Evolutionary conservation across 2,888 invertebrate genomes (phyloP).

Genomic region (Ptychoptera albimana): DNA sequence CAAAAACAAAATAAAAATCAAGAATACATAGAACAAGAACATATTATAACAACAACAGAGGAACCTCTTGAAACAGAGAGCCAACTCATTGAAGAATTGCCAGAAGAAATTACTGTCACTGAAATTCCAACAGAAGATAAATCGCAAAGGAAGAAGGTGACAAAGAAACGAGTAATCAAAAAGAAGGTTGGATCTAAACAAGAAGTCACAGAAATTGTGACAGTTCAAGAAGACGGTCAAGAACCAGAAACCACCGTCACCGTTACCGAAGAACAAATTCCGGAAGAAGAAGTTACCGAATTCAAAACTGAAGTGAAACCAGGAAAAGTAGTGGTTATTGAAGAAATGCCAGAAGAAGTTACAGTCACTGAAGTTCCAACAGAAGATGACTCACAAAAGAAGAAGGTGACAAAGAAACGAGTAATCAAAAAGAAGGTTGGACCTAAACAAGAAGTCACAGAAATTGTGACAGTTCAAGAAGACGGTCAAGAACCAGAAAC

Average conservation of each 20-base stretch:
- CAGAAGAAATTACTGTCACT: constrained; percentile 17
- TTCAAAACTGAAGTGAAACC: constrained; percentile 21
- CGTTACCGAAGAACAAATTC: constrained; percentile 7
- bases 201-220: too few relatives aligned
- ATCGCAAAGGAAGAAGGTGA: too few relatives aligned
- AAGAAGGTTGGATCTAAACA: too few relatives aligned
- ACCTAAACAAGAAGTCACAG: constrained; percentile 8
- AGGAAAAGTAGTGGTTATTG: constrained; percentile 27
- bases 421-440: constrained; percentile 21
- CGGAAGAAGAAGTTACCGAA: constrained; percentile 8
- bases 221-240: too few relatives aligned
- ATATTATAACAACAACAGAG: constrained; percentile 11
- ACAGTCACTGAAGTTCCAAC: too few relatives aligned
- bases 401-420: constrained; percentile 20
- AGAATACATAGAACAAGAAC: constrained; percentile 20
- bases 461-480: constrained; percentile 15
- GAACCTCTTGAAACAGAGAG: constrained; percentile 11
- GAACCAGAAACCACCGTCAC: constrained; percentile 11
- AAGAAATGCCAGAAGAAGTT: constrained; percentile 10
- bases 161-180: too few relatives aligned
- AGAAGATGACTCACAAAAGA: constrained; percentile 13
- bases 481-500: constrained; percentile 17
- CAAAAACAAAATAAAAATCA: constrained; percentile 19
- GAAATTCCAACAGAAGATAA: constrained; percentile 16
- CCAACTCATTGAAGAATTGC: constrained; percentile 9